These are phyloP conservation scores for Dryobotodes eremita DNA, from an alignment of 2,888 invertebrate species.

Conservation along the genomic window DNA sequence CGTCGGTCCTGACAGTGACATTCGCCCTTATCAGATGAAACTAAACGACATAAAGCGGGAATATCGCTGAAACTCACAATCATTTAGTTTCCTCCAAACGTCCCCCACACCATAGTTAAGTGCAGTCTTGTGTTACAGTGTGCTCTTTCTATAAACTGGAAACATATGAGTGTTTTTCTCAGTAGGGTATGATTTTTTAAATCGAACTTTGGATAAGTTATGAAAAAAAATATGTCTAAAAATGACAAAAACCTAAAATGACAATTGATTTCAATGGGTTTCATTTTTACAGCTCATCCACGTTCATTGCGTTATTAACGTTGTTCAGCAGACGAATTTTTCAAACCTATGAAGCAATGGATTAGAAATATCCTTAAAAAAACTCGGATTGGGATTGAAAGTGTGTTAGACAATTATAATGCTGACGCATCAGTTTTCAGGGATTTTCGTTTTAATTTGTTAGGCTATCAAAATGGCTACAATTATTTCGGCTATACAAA, in stretches of 20 bases:
- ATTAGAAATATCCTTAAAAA: neutral
- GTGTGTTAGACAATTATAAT: neutral
- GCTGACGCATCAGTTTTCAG: neutral
- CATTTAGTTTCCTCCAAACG: neutral
- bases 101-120: neutral
- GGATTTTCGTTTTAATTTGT: neutral
- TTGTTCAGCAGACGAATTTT: neutral
- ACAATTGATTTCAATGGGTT: too few relatives aligned
- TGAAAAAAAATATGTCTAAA: neutral
- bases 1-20: neutral
- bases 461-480: neutral
- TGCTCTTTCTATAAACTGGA: neutral
- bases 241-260: too few relatives aligned
- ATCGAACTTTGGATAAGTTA: neutral
- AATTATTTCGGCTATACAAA: neutral
- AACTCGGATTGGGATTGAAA: neutral
- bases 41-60: constrained; percentile 5
- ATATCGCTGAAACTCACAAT: neutral
- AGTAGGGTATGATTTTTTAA: neutral
- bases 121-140: neutral
- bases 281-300: neutral
- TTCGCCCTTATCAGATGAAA: constrained; percentile 19
- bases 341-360: neutral
- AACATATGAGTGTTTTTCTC: neutral
- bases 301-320: neutral